A percentile compares a stretch with the other conserved stretches of the same genome.
Conservation (phyloP, 2,888 invertebrate species). For the Plebejus anna region DNA sequence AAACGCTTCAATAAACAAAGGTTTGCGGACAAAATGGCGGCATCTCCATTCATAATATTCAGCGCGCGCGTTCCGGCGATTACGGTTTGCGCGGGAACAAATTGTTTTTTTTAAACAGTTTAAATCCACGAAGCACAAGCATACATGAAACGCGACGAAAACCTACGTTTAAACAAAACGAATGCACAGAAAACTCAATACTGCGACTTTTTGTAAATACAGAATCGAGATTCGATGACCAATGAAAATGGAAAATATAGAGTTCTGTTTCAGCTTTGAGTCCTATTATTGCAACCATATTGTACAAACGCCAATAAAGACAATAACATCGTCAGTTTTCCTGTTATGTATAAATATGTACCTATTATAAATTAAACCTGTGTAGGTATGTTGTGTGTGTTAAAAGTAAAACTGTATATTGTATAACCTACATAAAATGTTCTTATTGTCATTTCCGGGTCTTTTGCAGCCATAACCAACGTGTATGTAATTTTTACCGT, state of each 20-base stretch:
- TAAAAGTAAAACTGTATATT: too few species aligned
- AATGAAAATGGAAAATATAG: background rate
- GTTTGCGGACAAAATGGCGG: constrained; percentile 52
- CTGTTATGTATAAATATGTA: background rate
- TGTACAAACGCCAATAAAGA: background rate
- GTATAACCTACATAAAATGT: background rate
- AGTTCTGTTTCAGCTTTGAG: background rate
- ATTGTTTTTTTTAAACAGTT: constrained; percentile 67
- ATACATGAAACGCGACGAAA: background rate
- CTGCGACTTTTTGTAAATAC: background rate
- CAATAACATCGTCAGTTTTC: background rate
- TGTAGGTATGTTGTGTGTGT: too few species aligned
- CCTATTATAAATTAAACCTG: too few species aligned
- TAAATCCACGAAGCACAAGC: constrained; percentile 43
- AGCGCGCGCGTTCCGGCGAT: constrained; percentile 57
- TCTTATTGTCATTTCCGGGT: background rate
- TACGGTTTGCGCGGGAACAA: constrained; percentile 57
- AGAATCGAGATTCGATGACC: background rate
- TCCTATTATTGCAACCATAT: background rate
- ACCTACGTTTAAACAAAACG: background rate
- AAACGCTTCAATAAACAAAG: constrained; percentile 26
- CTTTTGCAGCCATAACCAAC: background rate
- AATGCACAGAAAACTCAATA: background rate
- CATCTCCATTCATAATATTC: constrained; percentile 62
- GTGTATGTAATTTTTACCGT: background rate